These are phyloP conservation scores for Kryphioiulus occultus DNA, from an alignment of 2,888 invertebrate species.

Conservation along the genomic window DNA sequence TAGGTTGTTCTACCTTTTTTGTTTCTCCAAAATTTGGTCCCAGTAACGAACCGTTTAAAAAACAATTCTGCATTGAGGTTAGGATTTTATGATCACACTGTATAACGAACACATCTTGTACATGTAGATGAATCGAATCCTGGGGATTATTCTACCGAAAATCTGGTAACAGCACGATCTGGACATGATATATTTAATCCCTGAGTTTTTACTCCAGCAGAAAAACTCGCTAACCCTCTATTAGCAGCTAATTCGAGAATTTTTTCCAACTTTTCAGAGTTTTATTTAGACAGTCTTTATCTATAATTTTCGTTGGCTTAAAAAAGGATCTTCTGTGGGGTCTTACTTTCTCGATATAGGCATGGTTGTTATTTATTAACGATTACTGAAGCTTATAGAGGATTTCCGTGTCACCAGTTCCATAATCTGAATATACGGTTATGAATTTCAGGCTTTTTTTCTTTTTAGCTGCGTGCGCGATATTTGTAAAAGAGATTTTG, in stretches of 20 bases:
- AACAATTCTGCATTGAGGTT: too few relatives aligned
- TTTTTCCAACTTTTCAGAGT: neutral
- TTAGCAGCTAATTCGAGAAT: neutral
- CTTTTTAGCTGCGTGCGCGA: slow-evolving; percentile 20
- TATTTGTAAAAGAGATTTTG: slow-evolving; percentile 45
- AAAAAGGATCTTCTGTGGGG: neutral
- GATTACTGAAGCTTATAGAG: slow-evolving; percentile 28
- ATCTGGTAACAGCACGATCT: too few relatives aligned
- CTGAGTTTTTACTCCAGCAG: neutral
- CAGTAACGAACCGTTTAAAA: too few relatives aligned
- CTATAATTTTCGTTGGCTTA: slow-evolving; percentile 10
- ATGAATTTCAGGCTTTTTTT: slow-evolving; percentile 10
- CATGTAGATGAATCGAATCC: too few relatives aligned
- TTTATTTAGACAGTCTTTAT: neutral
- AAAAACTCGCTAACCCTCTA: neutral
- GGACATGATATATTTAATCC: neutral
- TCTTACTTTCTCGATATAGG: neutral
- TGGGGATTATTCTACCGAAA: too few relatives aligned
- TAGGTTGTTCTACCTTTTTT: too few relatives aligned
- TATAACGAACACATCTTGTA: too few relatives aligned
- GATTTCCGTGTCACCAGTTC: slow-evolving; percentile 35
- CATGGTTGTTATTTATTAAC: slow-evolving; percentile 6
- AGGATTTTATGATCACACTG: too few relatives aligned
- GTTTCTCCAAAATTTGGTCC: too few relatives aligned
- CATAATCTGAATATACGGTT: slow-evolving; percentile 36